Evolutionary conservation across 2,888 invertebrate genomes (phyloP), one percentile per base, ranked within the genome.

Genomic region (Pelosia muscerda): DNA sequence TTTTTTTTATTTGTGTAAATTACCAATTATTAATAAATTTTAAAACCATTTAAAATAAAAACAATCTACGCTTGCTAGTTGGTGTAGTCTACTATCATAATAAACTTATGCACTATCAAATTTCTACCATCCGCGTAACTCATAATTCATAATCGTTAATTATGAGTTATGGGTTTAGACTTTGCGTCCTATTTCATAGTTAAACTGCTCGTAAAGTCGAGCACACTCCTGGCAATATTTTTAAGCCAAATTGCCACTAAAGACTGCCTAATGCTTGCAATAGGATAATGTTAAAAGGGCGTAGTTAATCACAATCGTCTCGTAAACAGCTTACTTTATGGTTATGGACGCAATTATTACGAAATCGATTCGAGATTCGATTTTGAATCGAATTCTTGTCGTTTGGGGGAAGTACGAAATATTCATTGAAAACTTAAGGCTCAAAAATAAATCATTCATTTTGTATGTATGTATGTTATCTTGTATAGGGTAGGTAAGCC

Each of bases 291-390:
- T 34, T 25, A 38, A 60, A 60, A 38, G 10, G 23, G 19, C 23
- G 2, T 38, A 42, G 19, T 38, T 38, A 38, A 38, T 60, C n/a
- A 57, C 11, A 19, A 10, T 25, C 10, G 15, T 6, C 34, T 22
- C 6, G 23, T 34, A 42, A 60, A 60, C 59, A 10, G 59, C 23
- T 58, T 22, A 15, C 22, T 38, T 59, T 23, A 59, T 59, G 19
- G 59, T 59, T 59, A 23, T 49, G n/a, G 9, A 3, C 42, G 23
- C 15, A 15, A 38, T 60, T 42, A 38, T 15, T n/a, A n/a, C n/a
- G n/a, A n/a, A n/a, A n/a, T n/a, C n/a, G n/a, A n/a, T n/a, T n/a
- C n/a, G n/a, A n/a, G n/a, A n/a, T 9, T 28, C 10, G 28, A n/a
- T 57, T 28, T 57, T 3, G n/a, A 28, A n/a, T 57, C n/a, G 9